Percentiles rank a stretch among this genome's conserved stretches.
phyloP scores from a whole-genome alignment of 2,113 vertebrate genomes.

The Piaya cayana region DNA sequence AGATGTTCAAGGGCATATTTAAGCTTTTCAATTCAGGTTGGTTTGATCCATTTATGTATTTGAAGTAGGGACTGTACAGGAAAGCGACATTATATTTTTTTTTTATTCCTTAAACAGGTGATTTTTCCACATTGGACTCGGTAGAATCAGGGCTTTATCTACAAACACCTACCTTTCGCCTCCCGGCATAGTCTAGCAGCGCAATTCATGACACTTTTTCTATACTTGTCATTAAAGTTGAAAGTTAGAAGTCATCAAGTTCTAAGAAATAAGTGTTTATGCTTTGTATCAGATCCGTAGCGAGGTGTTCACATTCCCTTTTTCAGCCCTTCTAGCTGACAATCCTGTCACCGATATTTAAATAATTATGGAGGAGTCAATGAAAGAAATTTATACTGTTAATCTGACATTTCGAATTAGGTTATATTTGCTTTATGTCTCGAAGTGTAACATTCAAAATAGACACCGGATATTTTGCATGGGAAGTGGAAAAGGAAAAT shows the following conservation, averaged over 20 bases:
- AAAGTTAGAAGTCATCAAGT: not conserved
- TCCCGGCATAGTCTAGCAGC: not conserved
- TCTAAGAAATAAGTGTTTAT: slow-evolving; percentile 38
- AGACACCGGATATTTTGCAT: slow-evolving; percentile 61
- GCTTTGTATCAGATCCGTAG: slow-evolving; percentile 11
- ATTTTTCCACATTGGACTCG: not conserved
- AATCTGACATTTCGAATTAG: slow-evolving; percentile 61
- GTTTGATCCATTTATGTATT: rapidly evolving
- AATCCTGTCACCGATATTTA: slow-evolving; percentile 37
- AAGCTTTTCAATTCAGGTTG: not conserved
- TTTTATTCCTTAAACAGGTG: not conserved
- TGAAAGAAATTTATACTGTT: slow-evolving; percentile 55
- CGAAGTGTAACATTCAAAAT: slow-evolving; percentile 27
- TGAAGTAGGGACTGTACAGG: not conserved
- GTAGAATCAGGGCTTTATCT: not conserved
- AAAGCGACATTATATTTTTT: not conserved
- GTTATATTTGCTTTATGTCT: slow-evolving; percentile 53
- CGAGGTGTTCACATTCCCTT: slow-evolving; percentile 31
- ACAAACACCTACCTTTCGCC: not conserved
- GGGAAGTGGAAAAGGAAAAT: slow-evolving; percentile 64
- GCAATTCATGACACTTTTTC: not conserved
- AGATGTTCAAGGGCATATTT: slow-evolving; percentile 3
- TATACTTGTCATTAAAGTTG: slow-evolving; percentile 37
- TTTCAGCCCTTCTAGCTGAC: slow-evolving; percentile 14
- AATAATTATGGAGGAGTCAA: slow-evolving; percentile 37